These are phyloP conservation scores for Leptinotarsa undecemlineata DNA, from an alignment of 1,140 invertebrate genomes.

Conservation along the genomic window DNA sequence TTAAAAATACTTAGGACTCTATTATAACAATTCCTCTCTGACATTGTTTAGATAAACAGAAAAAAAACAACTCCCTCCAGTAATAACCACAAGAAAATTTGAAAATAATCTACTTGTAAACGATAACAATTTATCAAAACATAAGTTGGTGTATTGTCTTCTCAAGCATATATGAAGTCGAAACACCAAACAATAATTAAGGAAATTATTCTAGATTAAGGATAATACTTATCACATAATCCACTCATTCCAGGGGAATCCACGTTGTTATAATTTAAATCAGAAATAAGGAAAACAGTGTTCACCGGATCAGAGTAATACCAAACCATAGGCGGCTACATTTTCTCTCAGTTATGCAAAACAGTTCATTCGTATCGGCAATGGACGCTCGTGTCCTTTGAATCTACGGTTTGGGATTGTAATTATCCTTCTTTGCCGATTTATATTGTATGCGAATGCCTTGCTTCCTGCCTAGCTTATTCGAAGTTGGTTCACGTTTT, in stretches of 20 bases:
- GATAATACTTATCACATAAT: not conserved
- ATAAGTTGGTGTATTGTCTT: not conserved
- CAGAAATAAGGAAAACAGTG: not conserved
- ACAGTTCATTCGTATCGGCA: not conserved
- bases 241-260: not conserved
- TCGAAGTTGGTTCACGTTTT: not conserved
- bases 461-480: not conserved
- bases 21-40: no score
- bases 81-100: no score
- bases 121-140: constrained; percentile 3
- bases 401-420: constrained; percentile 1
- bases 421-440: not conserved
- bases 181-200: not conserved
- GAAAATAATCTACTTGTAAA: not conserved
- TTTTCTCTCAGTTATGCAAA: not conserved
- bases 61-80: no score
- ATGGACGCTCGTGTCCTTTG: not conserved
- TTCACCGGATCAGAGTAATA: not conserved
- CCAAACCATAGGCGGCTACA: not conserved
- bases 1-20: no score
- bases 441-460: not conserved
- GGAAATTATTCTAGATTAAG: not conserved
- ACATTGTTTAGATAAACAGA: no score
- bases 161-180: not conserved
- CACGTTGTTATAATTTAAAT: not conserved